Percentiles rank a stretch among this genome's conserved stretches.
Evolutionary conservation across 2,113 vertebrate species (phyloP).

Genomic region (Ammodytes marinus): DNA sequence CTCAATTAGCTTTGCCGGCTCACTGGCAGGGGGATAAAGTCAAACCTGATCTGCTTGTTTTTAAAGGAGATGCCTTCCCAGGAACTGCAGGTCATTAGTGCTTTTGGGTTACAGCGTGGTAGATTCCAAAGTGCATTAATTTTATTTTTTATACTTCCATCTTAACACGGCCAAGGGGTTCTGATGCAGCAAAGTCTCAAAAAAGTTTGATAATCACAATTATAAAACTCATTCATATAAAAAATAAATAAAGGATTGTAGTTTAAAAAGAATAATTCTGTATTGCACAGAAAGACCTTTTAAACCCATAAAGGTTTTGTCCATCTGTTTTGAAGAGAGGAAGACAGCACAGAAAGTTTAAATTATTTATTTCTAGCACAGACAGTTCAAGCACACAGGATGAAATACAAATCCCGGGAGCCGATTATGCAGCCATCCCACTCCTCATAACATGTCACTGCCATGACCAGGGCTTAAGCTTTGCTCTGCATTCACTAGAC

Average conservation of each 20-base stretch:
- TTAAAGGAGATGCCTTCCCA: neutral
- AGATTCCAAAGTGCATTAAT: neutral
- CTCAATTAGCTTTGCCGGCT: conserved; percentile 2
- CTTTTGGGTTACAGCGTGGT: neutral
- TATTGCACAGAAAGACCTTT: neutral
- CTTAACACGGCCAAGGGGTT: neutral
- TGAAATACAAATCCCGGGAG: neutral
- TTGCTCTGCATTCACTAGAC: neutral
- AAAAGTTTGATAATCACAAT: neutral
- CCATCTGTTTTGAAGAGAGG: neutral
- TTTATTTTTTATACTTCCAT: neutral
- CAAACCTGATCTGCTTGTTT: conserved; percentile 1
- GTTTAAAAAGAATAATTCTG: neutral
- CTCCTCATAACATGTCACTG: neutral
- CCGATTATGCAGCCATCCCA: neutral
- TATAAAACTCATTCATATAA: too few relatives aligned
- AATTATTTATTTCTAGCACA: neutral
- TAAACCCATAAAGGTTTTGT: neutral
- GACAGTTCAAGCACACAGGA: neutral
- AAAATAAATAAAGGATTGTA: too few relatives aligned
- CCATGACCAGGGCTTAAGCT: neutral
- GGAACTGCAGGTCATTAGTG: neutral
- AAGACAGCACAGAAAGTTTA: neutral
- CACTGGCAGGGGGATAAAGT: neutral
- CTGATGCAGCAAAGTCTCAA: neutral